Percentiles rank a stretch among this genome's conserved stretches.
These are phyloP conservation scores for Cryptocheilus praepositus DNA, from an alignment of 2,888 invertebrate species.

Conservation along the genomic window DNA sequence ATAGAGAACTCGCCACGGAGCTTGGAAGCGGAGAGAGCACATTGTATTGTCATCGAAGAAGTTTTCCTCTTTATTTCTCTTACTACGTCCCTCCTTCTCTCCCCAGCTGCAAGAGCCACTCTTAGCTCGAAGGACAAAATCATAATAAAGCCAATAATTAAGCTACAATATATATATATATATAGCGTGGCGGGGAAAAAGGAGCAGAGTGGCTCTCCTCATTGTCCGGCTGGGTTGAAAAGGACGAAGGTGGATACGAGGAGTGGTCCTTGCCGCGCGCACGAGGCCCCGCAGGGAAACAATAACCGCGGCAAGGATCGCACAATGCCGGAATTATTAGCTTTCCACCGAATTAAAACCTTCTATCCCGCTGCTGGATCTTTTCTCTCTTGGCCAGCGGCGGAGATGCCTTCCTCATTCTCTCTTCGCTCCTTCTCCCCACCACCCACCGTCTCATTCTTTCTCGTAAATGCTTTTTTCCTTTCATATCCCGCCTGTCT, in stretches of 20 bases:
- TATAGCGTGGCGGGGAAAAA: slow-evolving; percentile 35
- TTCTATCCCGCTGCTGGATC: slow-evolving; percentile 48
- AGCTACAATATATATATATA: slow-evolving; percentile 52
- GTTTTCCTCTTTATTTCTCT: slow-evolving; percentile 10
- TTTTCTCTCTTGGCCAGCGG: slow-evolving; percentile 39
- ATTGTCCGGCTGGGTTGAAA: slow-evolving; percentile 67
- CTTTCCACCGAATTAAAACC: slow-evolving; percentile 70
- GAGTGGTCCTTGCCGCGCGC: slow-evolving; percentile 45
- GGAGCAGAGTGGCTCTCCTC: slow-evolving; percentile 56
- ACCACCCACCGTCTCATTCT: slow-evolving; percentile 16
- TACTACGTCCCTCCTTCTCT: slow-evolving; percentile 5
- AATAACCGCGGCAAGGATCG: slow-evolving; percentile 66
- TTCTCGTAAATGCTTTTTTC: slow-evolving; percentile 19
- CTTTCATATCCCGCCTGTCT: slow-evolving; percentile 15
- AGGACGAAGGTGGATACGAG: slow-evolving; percentile 32
- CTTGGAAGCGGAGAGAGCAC: slow-evolving; percentile 11
- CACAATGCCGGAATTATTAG: slow-evolving; percentile 72
- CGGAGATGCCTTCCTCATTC: slow-evolving; percentile 2
- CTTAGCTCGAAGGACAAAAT: slow-evolving; percentile 64
- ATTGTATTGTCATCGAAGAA: slow-evolving; percentile 49
- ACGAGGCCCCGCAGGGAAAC: slow-evolving; percentile 66
- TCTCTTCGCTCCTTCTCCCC: slow-evolving; percentile 19
- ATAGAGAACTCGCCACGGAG: slow-evolving; percentile 37
- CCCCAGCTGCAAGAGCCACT: slow-evolving; percentile 41
- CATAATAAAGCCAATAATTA: slow-evolving; percentile 73